Conservation (phyloP, 2,113 vertebrate species). For the Vicugna pacos region DNA sequence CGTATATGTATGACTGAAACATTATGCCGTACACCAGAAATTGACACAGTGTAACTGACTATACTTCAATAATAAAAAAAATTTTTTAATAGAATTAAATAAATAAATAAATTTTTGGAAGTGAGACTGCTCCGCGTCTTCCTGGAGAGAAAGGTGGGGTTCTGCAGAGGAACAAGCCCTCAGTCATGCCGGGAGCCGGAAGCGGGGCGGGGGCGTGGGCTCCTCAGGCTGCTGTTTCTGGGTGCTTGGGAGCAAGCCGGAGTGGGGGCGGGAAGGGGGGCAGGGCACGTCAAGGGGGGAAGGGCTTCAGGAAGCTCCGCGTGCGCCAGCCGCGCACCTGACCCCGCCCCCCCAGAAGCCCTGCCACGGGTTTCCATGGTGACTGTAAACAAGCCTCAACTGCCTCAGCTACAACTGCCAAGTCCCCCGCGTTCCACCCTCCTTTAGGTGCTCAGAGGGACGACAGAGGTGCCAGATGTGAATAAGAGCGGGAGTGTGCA, state of each 20-base stretch:
- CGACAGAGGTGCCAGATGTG: constrained; percentile 35
- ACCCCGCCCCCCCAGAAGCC: constrained; percentile 22
- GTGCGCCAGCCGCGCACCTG: background rate
- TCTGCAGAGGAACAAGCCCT: background rate
- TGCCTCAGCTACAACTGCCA: constrained; percentile 75
- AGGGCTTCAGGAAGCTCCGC: background rate
- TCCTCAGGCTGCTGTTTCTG: background rate
- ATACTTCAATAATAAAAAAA: too few species aligned
- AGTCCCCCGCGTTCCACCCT: constrained; percentile 63
- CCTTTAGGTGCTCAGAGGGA: constrained; percentile 52
- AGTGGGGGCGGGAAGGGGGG: too few species aligned
- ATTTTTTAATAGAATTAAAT: too few species aligned
- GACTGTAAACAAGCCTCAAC: constrained; percentile 78
- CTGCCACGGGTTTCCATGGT: constrained; percentile 74
- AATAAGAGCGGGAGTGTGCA: constrained; percentile 50
- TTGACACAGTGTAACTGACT: too few species aligned
- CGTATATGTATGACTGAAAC: too few species aligned
- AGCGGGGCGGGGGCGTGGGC: background rate
- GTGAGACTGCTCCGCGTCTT: constrained; percentile 30
- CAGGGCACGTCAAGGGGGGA: background rate
- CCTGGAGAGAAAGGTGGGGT: constrained; percentile 58
- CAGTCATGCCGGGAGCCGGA: background rate
- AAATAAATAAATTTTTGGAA: background rate
- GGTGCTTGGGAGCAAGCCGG: background rate
- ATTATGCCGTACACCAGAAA: too few species aligned